These are phyloP conservation scores for Dorcus parallelipipedus DNA, from an alignment of 2,888 invertebrate genomes.

Conservation along the genomic window DNA sequence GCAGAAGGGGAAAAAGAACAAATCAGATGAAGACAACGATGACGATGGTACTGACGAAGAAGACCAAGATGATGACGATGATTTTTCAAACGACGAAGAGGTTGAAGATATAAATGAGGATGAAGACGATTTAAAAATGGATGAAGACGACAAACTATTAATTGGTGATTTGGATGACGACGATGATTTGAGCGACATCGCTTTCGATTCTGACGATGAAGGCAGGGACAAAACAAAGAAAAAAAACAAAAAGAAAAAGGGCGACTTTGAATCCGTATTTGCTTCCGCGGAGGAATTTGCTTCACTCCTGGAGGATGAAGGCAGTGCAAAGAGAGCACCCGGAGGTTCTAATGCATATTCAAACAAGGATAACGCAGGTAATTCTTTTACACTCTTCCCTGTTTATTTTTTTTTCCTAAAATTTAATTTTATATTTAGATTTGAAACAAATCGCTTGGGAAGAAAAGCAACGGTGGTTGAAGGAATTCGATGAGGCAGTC, in stretches of 20 bases:
- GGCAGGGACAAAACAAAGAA: slow-evolving; percentile 23
- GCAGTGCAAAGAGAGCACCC: slow-evolving; percentile 54
- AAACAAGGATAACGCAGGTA: slow-evolving; percentile 74
- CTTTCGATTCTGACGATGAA: slow-evolving; percentile 40
- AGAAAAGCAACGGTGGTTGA: slow-evolving; percentile 65
- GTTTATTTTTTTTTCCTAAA: slow-evolving; percentile 15
- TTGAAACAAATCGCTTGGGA: slow-evolving; percentile 81
- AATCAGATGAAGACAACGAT: slow-evolving; percentile 36
- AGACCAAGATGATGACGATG: slow-evolving; percentile 32
- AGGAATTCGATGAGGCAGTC: slow-evolving; percentile 52
- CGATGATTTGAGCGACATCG: slow-evolving; percentile 43
- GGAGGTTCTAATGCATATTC: slow-evolving; percentile 68
- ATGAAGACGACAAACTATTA: slow-evolving; percentile 46
- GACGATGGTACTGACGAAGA: slow-evolving; percentile 25
- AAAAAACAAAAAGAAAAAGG: slow-evolving; percentile 32
- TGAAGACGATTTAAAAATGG: slow-evolving; percentile 29
- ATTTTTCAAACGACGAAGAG: slow-evolving; percentile 52
- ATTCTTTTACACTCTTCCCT: slow-evolving; percentile 21
- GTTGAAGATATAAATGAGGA: slow-evolving; percentile 38
- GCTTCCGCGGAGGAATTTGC: slow-evolving; percentile 89
- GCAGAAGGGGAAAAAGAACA: slow-evolving; percentile 33
- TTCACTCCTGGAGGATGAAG: slow-evolving; percentile 80
- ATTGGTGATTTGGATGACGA: slow-evolving; percentile 40
- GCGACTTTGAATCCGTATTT: slow-evolving; percentile 65
- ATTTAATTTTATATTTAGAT: slow-evolving; percentile 39